These are phyloP conservation scores for Thecocarcelia acutangulata DNA, from an alignment of 2,888 invertebrate species.

Conservation along the genomic window DNA sequence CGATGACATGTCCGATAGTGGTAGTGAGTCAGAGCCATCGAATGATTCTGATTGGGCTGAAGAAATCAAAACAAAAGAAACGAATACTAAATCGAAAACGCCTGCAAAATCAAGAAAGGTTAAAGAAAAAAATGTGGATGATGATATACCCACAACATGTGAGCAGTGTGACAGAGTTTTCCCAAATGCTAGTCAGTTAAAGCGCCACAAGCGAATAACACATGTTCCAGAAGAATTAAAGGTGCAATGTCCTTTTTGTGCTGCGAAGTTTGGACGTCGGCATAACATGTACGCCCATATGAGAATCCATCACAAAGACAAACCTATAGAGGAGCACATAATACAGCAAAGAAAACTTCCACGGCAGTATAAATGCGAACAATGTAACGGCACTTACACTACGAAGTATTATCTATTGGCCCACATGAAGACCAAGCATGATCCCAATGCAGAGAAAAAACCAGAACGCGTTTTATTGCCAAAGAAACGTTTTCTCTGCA, in stretches of 20 bases:
- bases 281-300: conserved; percentile 84
- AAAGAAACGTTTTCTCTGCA: conserved; percentile 60
- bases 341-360: conserved; percentile 77
- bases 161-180: conserved; percentile 85
- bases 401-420: conserved; percentile 77
- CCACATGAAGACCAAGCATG: conserved; percentile 75
- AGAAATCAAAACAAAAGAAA: conserved; percentile 32
- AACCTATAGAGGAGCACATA: conserved; percentile 64
- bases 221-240: conserved; percentile 83
- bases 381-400: conserved; percentile 77
- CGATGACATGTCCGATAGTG: conserved; percentile 26
- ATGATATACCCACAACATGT: conserved; percentile 79
- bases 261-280: conserved; percentile 84
- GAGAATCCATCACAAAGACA: conserved; percentile 75
- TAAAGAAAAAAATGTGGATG: conserved; percentile 78
- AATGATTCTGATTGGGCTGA: conserved; percentile 57
- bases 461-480: conserved; percentile 58
- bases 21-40: conserved; percentile 48
- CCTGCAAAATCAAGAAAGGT: conserved; percentile 53
- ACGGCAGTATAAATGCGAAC: conserved; percentile 75
- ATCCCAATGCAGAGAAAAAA: conserved; percentile 53
- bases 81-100: conserved; percentile 21
- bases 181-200: conserved; percentile 85
- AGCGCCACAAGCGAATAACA: conserved; percentile 84
- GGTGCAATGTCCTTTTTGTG: conserved; percentile 84